Evolutionary conservation across 2,113 vertebrate genomes (phyloP).

Genomic region (Macrotus californicus): DNA sequence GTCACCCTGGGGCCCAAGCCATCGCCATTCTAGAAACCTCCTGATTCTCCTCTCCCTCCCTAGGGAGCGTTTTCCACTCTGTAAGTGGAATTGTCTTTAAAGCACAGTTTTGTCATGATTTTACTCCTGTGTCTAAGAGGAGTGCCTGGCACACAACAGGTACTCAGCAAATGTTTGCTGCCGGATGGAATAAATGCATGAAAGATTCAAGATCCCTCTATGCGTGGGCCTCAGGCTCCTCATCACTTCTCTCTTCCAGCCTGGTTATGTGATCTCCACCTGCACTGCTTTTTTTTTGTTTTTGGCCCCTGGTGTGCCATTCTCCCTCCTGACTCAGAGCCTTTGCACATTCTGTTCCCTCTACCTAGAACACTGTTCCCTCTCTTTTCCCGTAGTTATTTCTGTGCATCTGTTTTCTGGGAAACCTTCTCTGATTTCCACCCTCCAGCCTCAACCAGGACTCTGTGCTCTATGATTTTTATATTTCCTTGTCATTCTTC

Average conservation of each 20-base stretch:
- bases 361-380: background rate
- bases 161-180: background rate
- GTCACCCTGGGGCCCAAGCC: too few relatives aligned
- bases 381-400: background rate
- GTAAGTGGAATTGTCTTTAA: background rate
- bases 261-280: background rate
- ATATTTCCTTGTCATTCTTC: background rate
- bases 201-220: background rate
- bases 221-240: background rate
- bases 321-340: background rate
- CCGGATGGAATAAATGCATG: background rate
- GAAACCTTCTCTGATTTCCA: background rate
- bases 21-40: rapidly evolving
- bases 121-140: background rate
- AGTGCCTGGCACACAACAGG: background rate
- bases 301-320: background rate
- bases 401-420: background rate
- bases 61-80: background rate
- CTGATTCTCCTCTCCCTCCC: background rate
- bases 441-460: background rate
- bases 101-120: background rate
- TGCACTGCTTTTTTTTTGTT: background rate
- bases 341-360: background rate
- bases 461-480: background rate
- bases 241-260: background rate